Evolutionary conservation across 30 jellyfish, hydroid and myxozoan species (phyloP), one percentile per base, ranked within the genome.

Genomic region (Pseudorhiza aurosa): DNA sequence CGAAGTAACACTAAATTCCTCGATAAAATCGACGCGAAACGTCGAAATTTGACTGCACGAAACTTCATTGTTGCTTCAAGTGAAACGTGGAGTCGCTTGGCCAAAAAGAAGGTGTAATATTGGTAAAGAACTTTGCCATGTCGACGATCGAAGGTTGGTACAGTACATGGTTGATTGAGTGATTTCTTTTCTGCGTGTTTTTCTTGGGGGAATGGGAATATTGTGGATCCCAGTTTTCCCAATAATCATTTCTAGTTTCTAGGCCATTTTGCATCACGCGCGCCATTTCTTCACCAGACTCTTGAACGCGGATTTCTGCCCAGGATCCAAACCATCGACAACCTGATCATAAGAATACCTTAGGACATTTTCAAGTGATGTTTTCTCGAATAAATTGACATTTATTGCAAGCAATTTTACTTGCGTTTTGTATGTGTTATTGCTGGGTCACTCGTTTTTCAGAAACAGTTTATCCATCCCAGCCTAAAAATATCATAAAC

Each of bases 251-350:
- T 77, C 93, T 81, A 50, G 93, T 81, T 81, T 81, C 93, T 81
- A 81, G 93, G 84, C 85, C 93, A 67, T 68, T 56, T 53, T 40
- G 43, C 64, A 49, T 9, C 56, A 37, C 28, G 78, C 93, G 93
- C 93, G 85, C 85, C 93, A 81, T 81, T 81, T 81, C 93, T 67
- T 81, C 85, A 81, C 93, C 93, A 81, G 93, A 58, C 84, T 67
- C 78, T 67, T 40, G 67, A 75, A 75, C 88, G 79, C 78, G 79
- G 79, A 75, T 58, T 60, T 57, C 33, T 75, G 47, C 88, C 88
- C 88, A 58, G 69, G 69, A 36, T 71, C 28, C 88, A 12, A 58
- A 53, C n/a, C n/a, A n/a, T n/a, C n/a, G n/a, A n/a, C n/a, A n/a
- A n/a, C n/a, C n/a, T n/a, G n/a, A n/a, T n/a, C n/a, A n/a, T n/a